A percentile compares a stretch with the other conserved stretches of the same genome.
These are phyloP conservation scores for Lapara coniferarum DNA, from an alignment of 2,888 invertebrate species.

Conservation along the genomic window DNA sequence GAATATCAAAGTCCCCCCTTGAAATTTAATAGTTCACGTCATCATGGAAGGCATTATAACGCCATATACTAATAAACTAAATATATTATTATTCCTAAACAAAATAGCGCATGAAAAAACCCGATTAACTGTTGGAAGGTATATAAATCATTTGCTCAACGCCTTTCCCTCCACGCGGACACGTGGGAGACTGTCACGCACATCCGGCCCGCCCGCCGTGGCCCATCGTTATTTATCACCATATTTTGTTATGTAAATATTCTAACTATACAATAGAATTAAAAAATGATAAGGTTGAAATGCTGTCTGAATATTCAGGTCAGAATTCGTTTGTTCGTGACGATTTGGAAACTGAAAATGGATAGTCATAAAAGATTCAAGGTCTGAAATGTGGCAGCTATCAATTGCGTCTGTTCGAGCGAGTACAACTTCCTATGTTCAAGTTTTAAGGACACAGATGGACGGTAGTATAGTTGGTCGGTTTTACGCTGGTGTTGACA, in stretches of 20 bases:
- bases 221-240: constrained; percentile 56
- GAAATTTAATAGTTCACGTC: no score
- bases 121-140: constrained; percentile 48
- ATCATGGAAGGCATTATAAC: no score
- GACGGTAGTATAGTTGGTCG: no score
- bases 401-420: no score
- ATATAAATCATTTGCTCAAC: constrained; percentile 65
- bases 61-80: no score
- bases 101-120: constrained; percentile 1
- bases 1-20: no score
- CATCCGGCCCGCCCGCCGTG: constrained; percentile 53
- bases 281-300: background rate
- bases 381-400: no score
- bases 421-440: no score
- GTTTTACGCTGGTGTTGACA: no score
- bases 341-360: background rate
- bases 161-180: constrained; percentile 61
- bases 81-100: no score
- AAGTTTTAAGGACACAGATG: no score
- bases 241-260: constrained; percentile 49
- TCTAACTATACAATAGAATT: constrained; percentile 28
- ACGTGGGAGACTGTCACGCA: constrained; percentile 58
- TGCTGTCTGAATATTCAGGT: background rate
- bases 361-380: no score
- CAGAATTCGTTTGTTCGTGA: background rate